Percentiles rank a stretch among this genome's conserved stretches.
phyloP scores from a whole-genome alignment of 1,140 invertebrate species.

The Agrilus planipennis region DNA sequence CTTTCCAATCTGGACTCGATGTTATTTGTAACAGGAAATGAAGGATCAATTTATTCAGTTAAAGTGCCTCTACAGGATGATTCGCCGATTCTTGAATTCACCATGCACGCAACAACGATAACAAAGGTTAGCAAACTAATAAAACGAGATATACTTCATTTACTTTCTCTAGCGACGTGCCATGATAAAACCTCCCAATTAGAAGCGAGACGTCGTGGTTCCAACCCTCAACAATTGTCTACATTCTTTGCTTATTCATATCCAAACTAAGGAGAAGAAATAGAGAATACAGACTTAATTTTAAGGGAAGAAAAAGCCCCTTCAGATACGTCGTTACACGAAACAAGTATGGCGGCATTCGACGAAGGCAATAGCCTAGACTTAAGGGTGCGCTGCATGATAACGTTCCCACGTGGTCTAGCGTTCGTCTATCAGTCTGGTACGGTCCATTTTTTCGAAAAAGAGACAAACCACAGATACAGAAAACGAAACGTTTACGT shows the following conservation, averaged over 20 bases:
- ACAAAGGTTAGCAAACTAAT: neutral
- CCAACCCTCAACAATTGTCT: too few relatives aligned
- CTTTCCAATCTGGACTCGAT: conserved; percentile 61
- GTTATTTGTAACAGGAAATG: conserved; percentile 60
- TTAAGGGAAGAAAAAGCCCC: too few relatives aligned
- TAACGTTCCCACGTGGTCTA: conserved; percentile 47
- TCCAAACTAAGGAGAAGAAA: too few relatives aligned
- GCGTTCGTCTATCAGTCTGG: conserved; percentile 44
- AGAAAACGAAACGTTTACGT: conserved; percentile 45
- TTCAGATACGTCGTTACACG: too few relatives aligned
- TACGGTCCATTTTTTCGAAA: conserved; percentile 54
- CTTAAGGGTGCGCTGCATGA: conserved; percentile 39
- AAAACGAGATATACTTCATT: too few relatives aligned
- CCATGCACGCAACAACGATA: conserved; percentile 46
- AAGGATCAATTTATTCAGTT: conserved; percentile 61
- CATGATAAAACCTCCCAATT: too few relatives aligned
- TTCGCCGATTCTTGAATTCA: conserved; percentile 53
- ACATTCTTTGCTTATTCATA: too few relatives aligned
- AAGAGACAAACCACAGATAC: conserved; percentile 43
- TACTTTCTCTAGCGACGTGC: too few relatives aligned
- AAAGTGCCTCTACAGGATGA: conserved; percentile 67
- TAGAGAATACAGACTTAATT: too few relatives aligned
- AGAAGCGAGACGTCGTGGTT: too few relatives aligned
- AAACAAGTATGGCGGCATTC: too few relatives aligned
- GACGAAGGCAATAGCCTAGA: too few relatives aligned